Evolutionary conservation across 2,113 vertebrate genomes (phyloP).

Genomic region (Heterotis niloticus): DNA sequence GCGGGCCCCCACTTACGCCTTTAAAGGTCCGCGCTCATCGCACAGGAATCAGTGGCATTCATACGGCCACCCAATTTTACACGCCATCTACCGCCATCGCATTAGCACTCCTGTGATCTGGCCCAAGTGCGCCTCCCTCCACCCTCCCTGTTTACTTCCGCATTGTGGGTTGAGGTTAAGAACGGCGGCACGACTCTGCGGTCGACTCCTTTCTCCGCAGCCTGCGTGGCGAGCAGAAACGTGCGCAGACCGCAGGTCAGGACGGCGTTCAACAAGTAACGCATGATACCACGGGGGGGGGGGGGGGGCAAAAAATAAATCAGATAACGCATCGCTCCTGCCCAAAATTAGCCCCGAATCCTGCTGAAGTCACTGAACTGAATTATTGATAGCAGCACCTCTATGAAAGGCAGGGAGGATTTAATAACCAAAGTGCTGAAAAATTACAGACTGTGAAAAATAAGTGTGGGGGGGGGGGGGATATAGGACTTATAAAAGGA

Average conservation of each 20-base stretch:
- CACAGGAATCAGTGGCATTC: conserved; percentile 39
- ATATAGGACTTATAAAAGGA: background rate
- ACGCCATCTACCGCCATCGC: conserved; percentile 31
- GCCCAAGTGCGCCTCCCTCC: too few relatives aligned
- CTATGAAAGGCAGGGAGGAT: conserved; percentile 5
- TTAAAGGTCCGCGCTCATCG: conserved; percentile 32
- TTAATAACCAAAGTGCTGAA: background rate
- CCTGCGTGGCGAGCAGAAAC: too few relatives aligned
- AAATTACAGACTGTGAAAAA: background rate
- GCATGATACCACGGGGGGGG: conserved; percentile 51
- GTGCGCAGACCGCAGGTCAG: background rate
- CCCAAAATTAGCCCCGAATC: conserved; percentile 17
- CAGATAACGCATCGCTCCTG: conserved; percentile 47
- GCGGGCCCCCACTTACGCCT: conserved; percentile 27
- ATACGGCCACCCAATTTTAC: conserved; percentile 36
- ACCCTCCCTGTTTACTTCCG: conserved; percentile 27
- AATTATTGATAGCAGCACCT: conserved; percentile 24
- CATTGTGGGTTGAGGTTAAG: background rate
- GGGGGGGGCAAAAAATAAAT: conserved; percentile 19
- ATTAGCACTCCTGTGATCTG: conserved; percentile 28
- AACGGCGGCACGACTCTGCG: too few relatives aligned
- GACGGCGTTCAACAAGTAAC: conserved; percentile 40
- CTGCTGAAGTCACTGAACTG: conserved; percentile 19
- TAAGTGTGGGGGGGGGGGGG: too few relatives aligned
- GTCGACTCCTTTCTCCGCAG: too few relatives aligned